Evolutionary conservation across 2,888 invertebrate genomes (phyloP).

Genomic region (Drosophila antonietae): DNA sequence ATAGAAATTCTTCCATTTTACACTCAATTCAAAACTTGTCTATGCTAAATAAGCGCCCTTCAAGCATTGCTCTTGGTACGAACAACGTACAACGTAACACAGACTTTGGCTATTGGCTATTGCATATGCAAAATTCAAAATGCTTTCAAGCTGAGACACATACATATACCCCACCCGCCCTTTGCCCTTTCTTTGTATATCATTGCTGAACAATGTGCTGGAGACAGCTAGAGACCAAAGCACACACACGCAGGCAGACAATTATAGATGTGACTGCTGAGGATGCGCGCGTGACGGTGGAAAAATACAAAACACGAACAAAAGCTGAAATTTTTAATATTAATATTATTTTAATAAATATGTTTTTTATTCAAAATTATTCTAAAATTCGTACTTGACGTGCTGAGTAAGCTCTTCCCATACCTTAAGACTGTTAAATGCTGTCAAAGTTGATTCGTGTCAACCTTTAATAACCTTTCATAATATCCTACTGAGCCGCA

Average conservation of each 20-base stretch:
- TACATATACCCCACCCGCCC: not conserved
- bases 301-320: not conserved
- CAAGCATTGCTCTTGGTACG: slow-evolving; percentile 22
- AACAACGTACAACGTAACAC: slow-evolving; percentile 2
- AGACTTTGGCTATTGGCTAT: slow-evolving; percentile 36
- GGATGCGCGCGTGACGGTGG: slow-evolving; percentile 2
- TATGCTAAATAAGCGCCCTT: slow-evolving; percentile 39
- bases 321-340: not conserved
- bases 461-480: no score
- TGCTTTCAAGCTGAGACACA: slow-evolving; percentile 27
- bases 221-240: slow-evolving; percentile 16
- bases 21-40: slow-evolving; percentile 34
- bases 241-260: slow-evolving; percentile 1
- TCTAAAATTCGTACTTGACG: no score
- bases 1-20: not conserved
- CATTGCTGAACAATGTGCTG: slow-evolving; percentile 30
- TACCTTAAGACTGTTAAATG: no score
- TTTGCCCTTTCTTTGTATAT: not conserved
- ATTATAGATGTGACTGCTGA: not conserved
- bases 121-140: slow-evolving; percentile 51
- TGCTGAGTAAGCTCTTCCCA: no score
- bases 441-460: no score
- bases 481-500: no score
- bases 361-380: no score
- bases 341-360: no score